Base-by-base conservation (phyloP, 2,113 vertebrate species). In the Melospiza georgiana region DNA sequence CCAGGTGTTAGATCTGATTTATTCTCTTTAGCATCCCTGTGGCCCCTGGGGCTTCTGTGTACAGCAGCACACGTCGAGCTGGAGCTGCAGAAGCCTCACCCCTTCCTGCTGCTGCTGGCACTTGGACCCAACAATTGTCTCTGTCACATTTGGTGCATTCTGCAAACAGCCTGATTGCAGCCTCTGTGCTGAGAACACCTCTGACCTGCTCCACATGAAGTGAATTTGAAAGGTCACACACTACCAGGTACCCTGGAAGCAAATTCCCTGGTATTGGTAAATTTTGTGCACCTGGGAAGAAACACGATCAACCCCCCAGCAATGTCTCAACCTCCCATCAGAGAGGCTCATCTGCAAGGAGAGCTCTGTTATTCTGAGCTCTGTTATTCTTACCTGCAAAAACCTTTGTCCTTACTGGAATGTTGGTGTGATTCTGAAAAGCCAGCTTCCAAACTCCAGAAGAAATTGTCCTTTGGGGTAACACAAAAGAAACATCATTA, bases 291-390 rank as follows among this genome's bases (percentile, higher is more conserved):
- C 12, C 39, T 43, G 51, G n/a, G 30, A 74, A 63, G 51, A 86
- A 66, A 23, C 16, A 71, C 67, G n/a, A 62, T 35, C 46, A 58
- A 65, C 52, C 11, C 6, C 48, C 43, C 15, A 39, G 13, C 28
- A 33, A 43, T 14, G 35, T 33, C 6, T 83, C 27, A 48, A 2
- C 30, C n/a, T 83, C 31, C 31, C 3, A 4, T 25, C 5, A 10
- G 23, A 74, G 15, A 48, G 9, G 6, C 10, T 65, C 0, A 0
- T 41, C 0, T 2, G 24, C 2, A 6, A 79, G 54, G 31, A 87
- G 21, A 55, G 7, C 10, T 76, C 31, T 5, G 0, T 21, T 51
- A 73, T 1, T 0, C 61, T 57, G 35, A 84, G 52, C 58, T 5
- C n/a, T n/a, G n/a, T n/a, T n/a, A n/a, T n/a, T n/a, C 44, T 84